Percentiles rank a stretch among this genome's conserved stretches.
phyloP scores from a whole-genome alignment of 2,888 invertebrate genomes.

The Vesta saturnalis region DNA sequence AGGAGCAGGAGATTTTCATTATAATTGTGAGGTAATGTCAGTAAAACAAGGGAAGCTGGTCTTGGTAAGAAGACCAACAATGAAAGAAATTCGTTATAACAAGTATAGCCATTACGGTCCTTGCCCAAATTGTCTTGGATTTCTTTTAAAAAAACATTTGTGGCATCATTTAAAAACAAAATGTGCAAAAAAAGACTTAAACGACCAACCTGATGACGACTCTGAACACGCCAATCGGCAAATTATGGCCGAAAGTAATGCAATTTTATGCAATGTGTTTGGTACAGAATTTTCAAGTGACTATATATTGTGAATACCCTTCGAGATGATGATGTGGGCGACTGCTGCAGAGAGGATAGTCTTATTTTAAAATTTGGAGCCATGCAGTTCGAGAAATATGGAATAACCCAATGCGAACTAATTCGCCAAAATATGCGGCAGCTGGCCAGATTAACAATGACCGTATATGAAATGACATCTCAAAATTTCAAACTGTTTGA shows the following conservation, averaged over 20 bases:
- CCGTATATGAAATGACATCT: neutral
- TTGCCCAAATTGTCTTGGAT: constrained; percentile 17
- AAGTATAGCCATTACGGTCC: constrained; percentile 11
- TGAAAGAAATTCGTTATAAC: neutral
- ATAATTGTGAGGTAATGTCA: constrained; percentile 16
- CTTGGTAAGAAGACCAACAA: neutral
- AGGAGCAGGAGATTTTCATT: constrained; percentile 12
- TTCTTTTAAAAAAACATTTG: constrained; percentile 13
- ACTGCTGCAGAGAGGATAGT: constrained; percentile 11
- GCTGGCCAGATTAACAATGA: no score
- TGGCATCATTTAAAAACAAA: constrained; percentile 17
- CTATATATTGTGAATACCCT: constrained; percentile 11
- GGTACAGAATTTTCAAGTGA: constrained; percentile 15
- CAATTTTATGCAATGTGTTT: neutral
- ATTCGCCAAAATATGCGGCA: constrained; percentile 25
- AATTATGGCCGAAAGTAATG: neutral
- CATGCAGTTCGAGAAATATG: constrained; percentile 27
- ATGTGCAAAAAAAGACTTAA: neutral
- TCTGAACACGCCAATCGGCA: neutral
- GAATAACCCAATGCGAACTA: constrained; percentile 18
- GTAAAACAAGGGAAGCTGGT: constrained; percentile 14
- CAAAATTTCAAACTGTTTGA: neutral
- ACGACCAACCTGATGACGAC: neutral
- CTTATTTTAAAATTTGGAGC: constrained; percentile 25
- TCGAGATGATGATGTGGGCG: constrained; percentile 12